These are phyloP conservation scores for Calameuta pallipes DNA, from an alignment of 2,888 invertebrate genomes.

Conservation along the genomic window DNA sequence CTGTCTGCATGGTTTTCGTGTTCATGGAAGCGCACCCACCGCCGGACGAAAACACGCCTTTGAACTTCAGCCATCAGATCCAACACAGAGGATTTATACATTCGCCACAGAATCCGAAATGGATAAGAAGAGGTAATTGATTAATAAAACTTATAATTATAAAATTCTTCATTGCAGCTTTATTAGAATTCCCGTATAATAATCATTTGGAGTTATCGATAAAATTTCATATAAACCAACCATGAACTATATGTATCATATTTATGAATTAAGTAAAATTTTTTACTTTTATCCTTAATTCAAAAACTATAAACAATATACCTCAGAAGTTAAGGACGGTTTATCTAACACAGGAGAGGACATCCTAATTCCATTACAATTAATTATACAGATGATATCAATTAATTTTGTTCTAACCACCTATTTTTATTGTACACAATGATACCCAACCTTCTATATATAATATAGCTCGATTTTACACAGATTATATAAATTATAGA, in stretches of 20 bases:
- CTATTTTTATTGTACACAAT: too few relatives aligned
- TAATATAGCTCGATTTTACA: too few relatives aligned
- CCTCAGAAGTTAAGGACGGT: too few relatives aligned
- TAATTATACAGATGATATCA: too few relatives aligned
- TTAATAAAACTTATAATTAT: neutral
- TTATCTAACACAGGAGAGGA: too few relatives aligned
- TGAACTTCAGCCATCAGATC: constrained; percentile 89
- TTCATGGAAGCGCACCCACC: constrained; percentile 81
- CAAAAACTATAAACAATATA: too few relatives aligned
- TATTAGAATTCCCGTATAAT: neutral
- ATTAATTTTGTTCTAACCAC: too few relatives aligned
- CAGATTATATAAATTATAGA: neutral
- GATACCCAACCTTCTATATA: too few relatives aligned
- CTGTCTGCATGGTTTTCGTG: constrained; percentile 93
- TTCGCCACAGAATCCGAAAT: constrained; percentile 95
- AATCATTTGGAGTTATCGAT: neutral
- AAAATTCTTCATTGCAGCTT: constrained; percentile 1
- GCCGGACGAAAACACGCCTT: constrained; percentile 93
- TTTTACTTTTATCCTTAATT: too few relatives aligned
- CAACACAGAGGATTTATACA: constrained; percentile 87
- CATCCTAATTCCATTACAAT: too few relatives aligned
- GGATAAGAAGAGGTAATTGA: constrained; percentile 87
- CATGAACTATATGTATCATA: neutral
- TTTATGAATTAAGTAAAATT: too few relatives aligned
- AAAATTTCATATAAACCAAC: neutral